Conservation (phyloP, 2,888 invertebrate species). For the Dioctria rufipes region DNA sequence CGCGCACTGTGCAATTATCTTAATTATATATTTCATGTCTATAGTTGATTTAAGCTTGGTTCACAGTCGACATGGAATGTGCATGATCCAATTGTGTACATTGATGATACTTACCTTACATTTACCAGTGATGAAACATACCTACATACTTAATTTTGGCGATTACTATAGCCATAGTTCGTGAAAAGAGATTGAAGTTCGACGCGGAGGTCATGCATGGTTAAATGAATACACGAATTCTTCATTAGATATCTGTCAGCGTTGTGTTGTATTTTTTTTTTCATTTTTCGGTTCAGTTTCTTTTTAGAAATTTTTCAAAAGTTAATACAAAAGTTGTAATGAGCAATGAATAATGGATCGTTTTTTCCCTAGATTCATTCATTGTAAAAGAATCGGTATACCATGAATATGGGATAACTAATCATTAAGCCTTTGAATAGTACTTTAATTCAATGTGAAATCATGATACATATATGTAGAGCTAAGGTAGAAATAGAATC, state of each 20-base stretch:
- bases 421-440: too few species aligned
- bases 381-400: too few species aligned
- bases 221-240: slow-evolving; percentile 25
- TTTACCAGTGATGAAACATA: too few species aligned
- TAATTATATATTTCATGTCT: slow-evolving; percentile 37
- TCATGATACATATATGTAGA: too few species aligned
- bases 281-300: slow-evolving; percentile 13
- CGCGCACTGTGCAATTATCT: slow-evolving; percentile 31
- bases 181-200: slow-evolving; percentile 17
- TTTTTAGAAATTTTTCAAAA: slow-evolving; percentile 13
- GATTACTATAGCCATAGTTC: background rate
- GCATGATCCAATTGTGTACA: slow-evolving; percentile 35
- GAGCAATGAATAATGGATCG: slow-evolving; percentile 15
- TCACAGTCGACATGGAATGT: slow-evolving; percentile 21
- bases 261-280: background rate
- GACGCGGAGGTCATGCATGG: slow-evolving; percentile 11
- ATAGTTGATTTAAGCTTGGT: slow-evolving; percentile 6
- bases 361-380: too few species aligned
- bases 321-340: slow-evolving; percentile 17
- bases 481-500: too few species aligned
- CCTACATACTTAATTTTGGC: slow-evolving; percentile 14
- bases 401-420: too few species aligned
- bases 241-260: background rate
- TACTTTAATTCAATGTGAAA: too few species aligned
- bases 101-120: background rate